Evolutionary conservation across 1,140 invertebrate species (phyloP).

Genomic region (Lerema accius): DNA sequence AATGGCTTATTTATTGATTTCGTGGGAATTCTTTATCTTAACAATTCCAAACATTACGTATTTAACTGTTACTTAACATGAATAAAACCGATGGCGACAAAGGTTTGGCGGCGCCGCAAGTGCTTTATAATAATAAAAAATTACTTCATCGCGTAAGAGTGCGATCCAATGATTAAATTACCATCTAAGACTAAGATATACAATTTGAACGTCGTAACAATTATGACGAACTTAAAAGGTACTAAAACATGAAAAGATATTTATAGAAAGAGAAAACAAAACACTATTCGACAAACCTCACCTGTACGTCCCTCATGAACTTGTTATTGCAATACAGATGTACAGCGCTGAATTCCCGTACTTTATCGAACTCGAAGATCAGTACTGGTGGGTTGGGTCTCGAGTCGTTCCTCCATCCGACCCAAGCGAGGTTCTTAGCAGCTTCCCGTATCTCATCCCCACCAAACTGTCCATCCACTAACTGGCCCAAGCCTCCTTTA

Average conservation of each 20-base stretch:
- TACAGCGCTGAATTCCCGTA: conserved; percentile 93
- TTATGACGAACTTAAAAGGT: no score
- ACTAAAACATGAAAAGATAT: no score
- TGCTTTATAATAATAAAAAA: no score
- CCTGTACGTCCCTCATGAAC: conserved; percentile 91
- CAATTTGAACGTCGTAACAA: no score
- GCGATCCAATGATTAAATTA: no score
- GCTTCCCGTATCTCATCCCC: conserved; percentile 85
- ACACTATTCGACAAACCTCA: conserved; percentile 49
- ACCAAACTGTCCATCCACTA: conserved; percentile 90
- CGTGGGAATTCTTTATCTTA: background rate
- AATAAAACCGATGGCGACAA: no score
- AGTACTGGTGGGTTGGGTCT: conserved; percentile 87
- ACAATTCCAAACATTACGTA: no score
- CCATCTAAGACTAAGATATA: no score
- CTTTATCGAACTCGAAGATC: conserved; percentile 94
- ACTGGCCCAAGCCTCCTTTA: conserved; percentile 93
- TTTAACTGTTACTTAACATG: no score
- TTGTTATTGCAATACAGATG: conserved; percentile 93
- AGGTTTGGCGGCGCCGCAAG: no score
- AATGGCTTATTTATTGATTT: background rate
- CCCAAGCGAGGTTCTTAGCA: conserved; percentile 90
- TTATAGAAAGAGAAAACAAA: background rate
- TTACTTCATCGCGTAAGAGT: no score
- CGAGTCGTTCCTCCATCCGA: conserved; percentile 95